Evolutionary conservation across 2,797 vertebrate species (phyloP).

Genomic region (Poeciliopsis turneri): DNA sequence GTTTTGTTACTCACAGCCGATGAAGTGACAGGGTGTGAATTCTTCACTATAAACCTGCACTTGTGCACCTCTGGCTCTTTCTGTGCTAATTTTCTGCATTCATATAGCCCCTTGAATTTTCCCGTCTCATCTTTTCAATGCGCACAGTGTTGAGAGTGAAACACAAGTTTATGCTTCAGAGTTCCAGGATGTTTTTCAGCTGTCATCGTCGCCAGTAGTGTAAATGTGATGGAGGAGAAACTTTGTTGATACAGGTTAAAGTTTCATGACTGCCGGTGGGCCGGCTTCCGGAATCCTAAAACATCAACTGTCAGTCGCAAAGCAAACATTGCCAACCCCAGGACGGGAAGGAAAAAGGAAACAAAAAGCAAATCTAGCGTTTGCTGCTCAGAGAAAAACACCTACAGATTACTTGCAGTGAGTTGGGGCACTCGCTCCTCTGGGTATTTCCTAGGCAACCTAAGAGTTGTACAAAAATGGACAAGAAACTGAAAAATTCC

Average conservation of each 20-base stretch:
- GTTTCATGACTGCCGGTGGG: slow-evolving; percentile 75
- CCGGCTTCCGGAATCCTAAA: slow-evolving; percentile 66
- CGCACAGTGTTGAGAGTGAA: slow-evolving; percentile 14
- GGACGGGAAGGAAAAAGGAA: slow-evolving; percentile 60
- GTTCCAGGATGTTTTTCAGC: slow-evolving; percentile 33
- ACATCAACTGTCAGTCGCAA: slow-evolving; percentile 74
- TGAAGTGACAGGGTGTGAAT: slow-evolving; percentile 57
- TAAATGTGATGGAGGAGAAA: slow-evolving; percentile 41
- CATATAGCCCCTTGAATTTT: neutral
- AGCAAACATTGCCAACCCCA: slow-evolving; percentile 72
- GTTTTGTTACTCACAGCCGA: slow-evolving; percentile 39
- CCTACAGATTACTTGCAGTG: slow-evolving; percentile 66
- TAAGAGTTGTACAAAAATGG: slow-evolving; percentile 55
- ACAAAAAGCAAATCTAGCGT: slow-evolving; percentile 69
- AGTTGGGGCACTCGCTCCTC: slow-evolving; percentile 62
- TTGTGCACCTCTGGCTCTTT: slow-evolving; percentile 35
- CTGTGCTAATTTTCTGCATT: slow-evolving; percentile 19
- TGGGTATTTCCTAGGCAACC: slow-evolving; percentile 72
- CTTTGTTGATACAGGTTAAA: slow-evolving; percentile 79
- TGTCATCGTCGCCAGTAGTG: slow-evolving; percentile 44
- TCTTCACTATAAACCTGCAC: slow-evolving; percentile 42
- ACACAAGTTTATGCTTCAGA: slow-evolving; percentile 36
- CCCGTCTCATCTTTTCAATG: slow-evolving; percentile 14
- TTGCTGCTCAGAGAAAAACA: slow-evolving; percentile 62
- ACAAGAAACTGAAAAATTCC: slow-evolving; percentile 47